phyloP scores from a whole-genome alignment of 2,113 vertebrate genomes.

The Oryzias woworae region DNA sequence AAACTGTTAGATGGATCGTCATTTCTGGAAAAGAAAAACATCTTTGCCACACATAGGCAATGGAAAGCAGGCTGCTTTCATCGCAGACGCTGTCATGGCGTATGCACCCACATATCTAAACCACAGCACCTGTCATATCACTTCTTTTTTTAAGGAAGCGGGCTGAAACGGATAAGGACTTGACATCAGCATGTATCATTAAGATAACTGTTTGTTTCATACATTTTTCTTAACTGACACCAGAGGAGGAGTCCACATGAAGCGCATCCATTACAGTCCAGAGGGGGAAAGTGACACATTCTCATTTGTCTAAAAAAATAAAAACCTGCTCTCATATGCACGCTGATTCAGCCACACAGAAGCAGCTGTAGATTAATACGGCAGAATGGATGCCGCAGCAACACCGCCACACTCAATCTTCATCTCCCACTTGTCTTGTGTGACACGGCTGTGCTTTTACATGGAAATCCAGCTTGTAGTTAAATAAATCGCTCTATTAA shows the following conservation, averaged over 20 bases:
- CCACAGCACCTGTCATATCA: conserved; percentile 30
- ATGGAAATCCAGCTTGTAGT: conserved; percentile 59
- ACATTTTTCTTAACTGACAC: conserved; percentile 24
- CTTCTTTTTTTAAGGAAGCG: conserved; percentile 51
- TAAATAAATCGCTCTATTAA: conserved; percentile 65
- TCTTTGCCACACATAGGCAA: conserved; percentile 13
- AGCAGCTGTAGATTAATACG: conserved; percentile 24
- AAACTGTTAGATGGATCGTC: conserved; percentile 1
- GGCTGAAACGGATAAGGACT: conserved; percentile 48
- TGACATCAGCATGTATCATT: conserved; percentile 42
- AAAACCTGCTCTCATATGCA: conserved; percentile 9
- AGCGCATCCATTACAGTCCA: conserved; percentile 18
- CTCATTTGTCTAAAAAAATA: conserved; percentile 20
- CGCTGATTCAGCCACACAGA: conserved; percentile 12
- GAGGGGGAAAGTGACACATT: conserved; percentile 31
- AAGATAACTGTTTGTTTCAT: conserved; percentile 43
- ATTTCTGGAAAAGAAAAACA: conserved; percentile 2
- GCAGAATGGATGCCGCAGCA: conserved; percentile 40
- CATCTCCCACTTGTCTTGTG: conserved; percentile 56
- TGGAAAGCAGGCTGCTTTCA: conserved; percentile 18
- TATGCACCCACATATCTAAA: conserved; percentile 27
- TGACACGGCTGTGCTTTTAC: conserved; percentile 61
- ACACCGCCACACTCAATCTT: conserved; percentile 48
- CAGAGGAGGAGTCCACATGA: conserved; percentile 16
- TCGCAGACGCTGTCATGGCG: neutral